Evolutionary conservation across 2,113 vertebrate species (phyloP), one percentile per base, ranked within the genome.

Genomic region (Galbula dea): DNA sequence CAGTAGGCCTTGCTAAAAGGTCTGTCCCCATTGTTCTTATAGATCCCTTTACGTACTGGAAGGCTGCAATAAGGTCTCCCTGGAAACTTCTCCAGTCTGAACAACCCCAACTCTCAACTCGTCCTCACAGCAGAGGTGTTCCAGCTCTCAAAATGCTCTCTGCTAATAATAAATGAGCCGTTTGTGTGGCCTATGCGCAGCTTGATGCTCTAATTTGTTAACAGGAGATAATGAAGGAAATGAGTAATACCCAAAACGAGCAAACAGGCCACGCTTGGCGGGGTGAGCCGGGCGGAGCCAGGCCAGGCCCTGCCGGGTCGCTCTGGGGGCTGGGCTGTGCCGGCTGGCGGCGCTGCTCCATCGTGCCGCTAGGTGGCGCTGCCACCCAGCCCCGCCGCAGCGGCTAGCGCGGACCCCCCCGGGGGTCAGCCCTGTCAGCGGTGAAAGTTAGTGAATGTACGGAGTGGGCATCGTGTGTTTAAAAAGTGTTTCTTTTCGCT

Each of bases 391-490:
- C 71, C 22, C 51, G 39, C 52, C 15, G n/a, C n/a, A n/a, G 49
- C 58, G 6, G 27, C 32, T n/a, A n/a, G n/a, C n/a, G n/a, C n/a
- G n/a, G n/a, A n/a, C n/a, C n/a, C n/a, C n/a, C n/a, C n/a, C n/a
- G n/a, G n/a, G n/a, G n/a, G n/a, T n/a, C n/a, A n/a, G n/a, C n/a
- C 41, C 41, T 43, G 41, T 15, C 41, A 43, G 39, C 48, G 16
- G n/a, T 14, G 7, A 30, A 2, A 12, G 48, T 7, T 16, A 7
- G 29, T 34, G 9, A 11, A 4, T 2, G 18, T 5, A 4, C 20
- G 4, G n/a, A 15, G 62, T 9, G 36, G 68, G 7, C 3, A 10
- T 9, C 32, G 3, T 1, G 30, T 15, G 15, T 20, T 37, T 30
- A 8, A 46, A 45, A 37, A 15, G 18, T 7, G 14, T 2, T 63